A percentile compares a stretch with the other conserved stretches of the same genome.
phyloP scores from a whole-genome alignment of 1,140 invertebrate genomes.

The Procambarus virginalis region DNA sequence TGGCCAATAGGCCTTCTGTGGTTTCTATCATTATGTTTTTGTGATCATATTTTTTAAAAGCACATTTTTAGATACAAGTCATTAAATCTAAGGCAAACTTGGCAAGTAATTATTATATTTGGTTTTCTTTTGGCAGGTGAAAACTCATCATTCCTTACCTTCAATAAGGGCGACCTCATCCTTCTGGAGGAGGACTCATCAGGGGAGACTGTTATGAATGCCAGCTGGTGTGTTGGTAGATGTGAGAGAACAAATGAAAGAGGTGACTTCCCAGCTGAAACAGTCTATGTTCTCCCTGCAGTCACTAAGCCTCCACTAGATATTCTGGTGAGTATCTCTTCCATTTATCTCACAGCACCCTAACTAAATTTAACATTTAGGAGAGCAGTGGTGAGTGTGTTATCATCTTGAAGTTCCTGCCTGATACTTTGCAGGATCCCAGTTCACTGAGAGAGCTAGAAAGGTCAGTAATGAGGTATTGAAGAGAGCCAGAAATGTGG shows the following conservation, averaged over 20 bases:
- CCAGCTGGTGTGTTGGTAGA: conserved; percentile 92
- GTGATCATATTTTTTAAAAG: too few relatives aligned
- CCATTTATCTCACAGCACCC: background rate
- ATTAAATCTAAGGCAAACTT: background rate
- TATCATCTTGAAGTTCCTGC: too few relatives aligned
- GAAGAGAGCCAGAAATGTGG: too few relatives aligned
- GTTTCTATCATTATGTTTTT: too few relatives aligned
- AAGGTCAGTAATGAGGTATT: too few relatives aligned
- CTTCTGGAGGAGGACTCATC: conserved; percentile 93
- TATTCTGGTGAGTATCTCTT: conserved; percentile 81
- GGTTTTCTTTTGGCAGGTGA: conserved; percentile 79
- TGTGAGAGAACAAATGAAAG: conserved; percentile 90
- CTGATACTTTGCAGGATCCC: too few relatives aligned
- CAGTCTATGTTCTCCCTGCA: conserved; percentile 96
- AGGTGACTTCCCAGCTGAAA: conserved; percentile 97
- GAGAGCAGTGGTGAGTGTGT: too few relatives aligned
- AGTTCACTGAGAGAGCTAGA: too few relatives aligned
- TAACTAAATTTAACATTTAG: too few relatives aligned
- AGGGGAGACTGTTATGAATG: conserved; percentile 94
- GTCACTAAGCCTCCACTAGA: conserved; percentile 94
- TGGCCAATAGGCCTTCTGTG: too few relatives aligned
- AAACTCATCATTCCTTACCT: conserved; percentile 90
- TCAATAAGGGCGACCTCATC: conserved; percentile 96
- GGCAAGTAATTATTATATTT: background rate
- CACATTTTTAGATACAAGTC: too few relatives aligned